Base-by-base conservation (phyloP, 2,113 vertebrate genomes). In the Platichthys stellatus region DNA sequence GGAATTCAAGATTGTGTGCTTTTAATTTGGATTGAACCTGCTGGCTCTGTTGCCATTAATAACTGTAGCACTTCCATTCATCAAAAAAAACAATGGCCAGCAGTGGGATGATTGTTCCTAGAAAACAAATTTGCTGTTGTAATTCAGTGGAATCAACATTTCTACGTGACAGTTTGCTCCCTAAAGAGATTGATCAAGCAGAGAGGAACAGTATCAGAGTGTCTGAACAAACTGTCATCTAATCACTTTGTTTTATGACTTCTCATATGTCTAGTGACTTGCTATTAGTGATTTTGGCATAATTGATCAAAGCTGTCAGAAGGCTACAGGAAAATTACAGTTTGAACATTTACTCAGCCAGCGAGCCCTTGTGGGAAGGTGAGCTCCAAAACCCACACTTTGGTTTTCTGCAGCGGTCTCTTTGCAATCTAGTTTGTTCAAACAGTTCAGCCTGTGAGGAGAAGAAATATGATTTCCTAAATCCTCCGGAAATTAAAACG, bases 401-500 rank as follows among this genome's bases (percentile, higher is more conserved):
- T 26, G 38, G 40, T 69, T 18, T 18, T 72, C 68, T 76, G 73
- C 14, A 26, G 63, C 58, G 60, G 66, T 79, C 78, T 60, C 74
- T 69, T 10, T 28, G 23, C 74, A 74, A 76, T 85, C 68, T 62
- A 74, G 23, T 83, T 80, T 84, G 72, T 89, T 86, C 72, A 85
- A 91, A 82, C 81, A 84, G 69, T 78, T 83, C 70, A 76, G 81
- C 53, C 75, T 72, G 59, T 24, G 68, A 77, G 53, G 51, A 82
- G 57, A 77, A 31, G 31, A 80, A 81, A 76, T 76, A 64, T 73
- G 61, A 77, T 84, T 82, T 85, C 62, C 86, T 77, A 85, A 89
- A 92, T 88, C 88, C 83, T 73, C 81, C 81, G 77, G 69, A 87
- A 87, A 92, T 89, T 86, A 90, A 89, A 85, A 85, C 13, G 18